These are phyloP conservation scores for Ploceus nigricollis DNA, from an alignment of 2,113 vertebrate genomes.

Conservation along the genomic window DNA sequence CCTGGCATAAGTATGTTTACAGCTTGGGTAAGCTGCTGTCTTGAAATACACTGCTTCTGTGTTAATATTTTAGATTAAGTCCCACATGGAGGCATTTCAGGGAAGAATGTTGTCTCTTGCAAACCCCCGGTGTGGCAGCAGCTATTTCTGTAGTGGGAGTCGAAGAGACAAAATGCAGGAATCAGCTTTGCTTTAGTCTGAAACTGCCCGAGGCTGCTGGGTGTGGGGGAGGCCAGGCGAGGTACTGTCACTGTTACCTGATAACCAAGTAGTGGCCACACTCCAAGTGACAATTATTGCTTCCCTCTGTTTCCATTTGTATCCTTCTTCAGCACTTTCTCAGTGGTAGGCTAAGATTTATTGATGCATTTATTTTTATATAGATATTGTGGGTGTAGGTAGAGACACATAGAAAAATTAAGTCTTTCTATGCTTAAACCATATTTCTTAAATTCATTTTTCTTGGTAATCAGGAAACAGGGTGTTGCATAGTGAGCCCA, in stretches of 20 bases:
- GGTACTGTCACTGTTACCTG: not conserved
- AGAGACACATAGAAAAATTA: not conserved
- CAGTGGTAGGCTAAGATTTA: not conserved
- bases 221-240: not conserved
- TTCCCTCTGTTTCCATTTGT: not conserved
- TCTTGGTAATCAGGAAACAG: not conserved
- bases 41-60: not conserved
- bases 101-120: not conserved
- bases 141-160: not conserved
- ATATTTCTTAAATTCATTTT: not conserved
- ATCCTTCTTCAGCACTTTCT: not conserved
- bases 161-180: not conserved
- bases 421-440: not conserved
- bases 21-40: not conserved
- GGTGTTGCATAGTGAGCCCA: not conserved
- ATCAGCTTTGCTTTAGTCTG: not conserved
- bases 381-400: not conserved
- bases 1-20: not conserved
- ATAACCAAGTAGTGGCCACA: not conserved
- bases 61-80: not conserved
- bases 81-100: not conserved
- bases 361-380: not conserved
- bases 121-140: not conserved
- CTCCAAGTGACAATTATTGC: not conserved
- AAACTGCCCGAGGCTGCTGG: not conserved